Evolutionary conservation across 2,113 vertebrate species (phyloP).

Genomic region (Etia nguti): DNA sequence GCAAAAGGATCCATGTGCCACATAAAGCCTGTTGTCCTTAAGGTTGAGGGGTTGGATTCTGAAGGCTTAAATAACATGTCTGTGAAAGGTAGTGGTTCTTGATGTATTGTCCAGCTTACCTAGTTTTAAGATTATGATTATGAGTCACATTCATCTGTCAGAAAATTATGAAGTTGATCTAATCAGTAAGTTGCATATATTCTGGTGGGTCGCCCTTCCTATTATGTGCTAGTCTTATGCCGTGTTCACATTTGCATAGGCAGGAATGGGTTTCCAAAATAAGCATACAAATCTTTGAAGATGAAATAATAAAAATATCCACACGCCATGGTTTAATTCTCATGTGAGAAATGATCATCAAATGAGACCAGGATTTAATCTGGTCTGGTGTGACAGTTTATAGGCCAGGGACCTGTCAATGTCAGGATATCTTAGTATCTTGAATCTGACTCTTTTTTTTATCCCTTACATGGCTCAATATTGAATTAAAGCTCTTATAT

Average conservation of each 20-base stretch:
- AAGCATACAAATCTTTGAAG: neutral
- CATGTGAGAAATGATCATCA: neutral
- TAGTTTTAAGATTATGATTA: no score
- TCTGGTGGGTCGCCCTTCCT: neutral
- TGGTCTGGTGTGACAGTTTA: neutral
- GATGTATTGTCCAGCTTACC: no score
- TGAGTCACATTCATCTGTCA: neutral
- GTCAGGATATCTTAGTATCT: neutral
- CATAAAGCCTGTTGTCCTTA: neutral
- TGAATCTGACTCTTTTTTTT: neutral
- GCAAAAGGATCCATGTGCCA: neutral
- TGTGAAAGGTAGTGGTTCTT: no score
- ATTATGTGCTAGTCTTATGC: neutral
- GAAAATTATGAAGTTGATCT: neutral
- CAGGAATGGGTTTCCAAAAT: neutral
- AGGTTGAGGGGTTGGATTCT: neutral
- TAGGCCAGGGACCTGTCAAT: neutral
- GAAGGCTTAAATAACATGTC: neutral
- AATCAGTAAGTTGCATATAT: neutral
- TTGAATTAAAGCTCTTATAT: neutral
- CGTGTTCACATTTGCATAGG: rapidly evolving
- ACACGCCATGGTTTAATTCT: neutral
- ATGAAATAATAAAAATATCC: neutral
- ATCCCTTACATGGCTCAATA: neutral
- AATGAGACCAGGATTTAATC: neutral